A percentile compares a stretch with the other conserved stretches of the same genome.
Conservation (phyloP, 2,797 vertebrate species). For the Apogon talboti region DNA sequence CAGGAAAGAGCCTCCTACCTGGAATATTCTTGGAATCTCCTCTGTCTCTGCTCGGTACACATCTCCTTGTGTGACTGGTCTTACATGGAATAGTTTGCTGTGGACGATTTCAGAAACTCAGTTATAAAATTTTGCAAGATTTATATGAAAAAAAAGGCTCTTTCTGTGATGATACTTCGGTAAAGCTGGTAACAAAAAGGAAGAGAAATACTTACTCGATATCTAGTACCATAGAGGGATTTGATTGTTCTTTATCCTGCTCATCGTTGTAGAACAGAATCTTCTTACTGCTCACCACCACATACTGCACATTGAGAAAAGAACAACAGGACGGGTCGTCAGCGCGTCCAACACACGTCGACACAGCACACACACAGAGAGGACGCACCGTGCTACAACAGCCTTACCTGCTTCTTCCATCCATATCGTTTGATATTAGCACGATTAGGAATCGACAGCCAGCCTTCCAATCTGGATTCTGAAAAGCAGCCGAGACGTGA, state of each 20-base stretch:
- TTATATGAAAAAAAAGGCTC: background rate
- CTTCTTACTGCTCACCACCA: constrained; percentile 99
- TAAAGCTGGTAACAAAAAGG: background rate
- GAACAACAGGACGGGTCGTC: constrained; percentile 32
- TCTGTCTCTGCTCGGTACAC: constrained; percentile 98
- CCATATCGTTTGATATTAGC: constrained; percentile 97
- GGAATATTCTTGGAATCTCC: constrained; percentile 99
- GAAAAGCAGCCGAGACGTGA: constrained; percentile 38
- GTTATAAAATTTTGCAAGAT: background rate
- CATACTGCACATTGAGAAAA: constrained; percentile 86
- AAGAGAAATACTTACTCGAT: constrained; percentile 91
- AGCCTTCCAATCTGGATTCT: constrained; percentile 99
- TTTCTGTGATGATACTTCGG: background rate
- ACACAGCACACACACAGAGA: constrained; percentile 23
- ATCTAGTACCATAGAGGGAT: constrained; percentile 98
- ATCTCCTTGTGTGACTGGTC: constrained; percentile 98
- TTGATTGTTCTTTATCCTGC: constrained; percentile 97
- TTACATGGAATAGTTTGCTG: constrained; percentile 98
- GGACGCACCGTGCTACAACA: constrained; percentile 22
- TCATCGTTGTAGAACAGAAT: constrained; percentile 99
- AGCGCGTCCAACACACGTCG: constrained; percentile 1
- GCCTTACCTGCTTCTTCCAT: constrained; percentile 96
- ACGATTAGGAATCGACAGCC: constrained; percentile 97
- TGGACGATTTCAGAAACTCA: constrained; percentile 21
- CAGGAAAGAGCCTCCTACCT: constrained; percentile 82